Conservation (phyloP, 2,113 vertebrate species). For the Thunnus thynnus region DNA sequence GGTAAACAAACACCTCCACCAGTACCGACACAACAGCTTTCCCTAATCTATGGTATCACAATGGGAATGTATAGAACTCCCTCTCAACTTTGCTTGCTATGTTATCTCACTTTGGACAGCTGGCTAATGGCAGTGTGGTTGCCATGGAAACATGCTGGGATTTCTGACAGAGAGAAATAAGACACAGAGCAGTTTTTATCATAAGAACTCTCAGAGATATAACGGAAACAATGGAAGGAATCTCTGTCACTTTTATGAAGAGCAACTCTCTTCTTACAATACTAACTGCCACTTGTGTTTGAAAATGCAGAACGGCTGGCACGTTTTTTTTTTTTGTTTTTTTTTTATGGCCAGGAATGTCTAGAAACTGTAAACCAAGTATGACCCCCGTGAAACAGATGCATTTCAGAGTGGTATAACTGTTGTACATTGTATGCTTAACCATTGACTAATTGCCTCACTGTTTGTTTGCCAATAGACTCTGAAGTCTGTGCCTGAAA, state of each 20-base stretch:
- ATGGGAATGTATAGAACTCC: conserved; percentile 56
- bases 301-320: conserved; percentile 35
- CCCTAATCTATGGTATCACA: conserved; percentile 50
- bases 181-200: conserved; percentile 68
- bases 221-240: conserved; percentile 21
- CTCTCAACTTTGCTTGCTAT: conserved; percentile 67
- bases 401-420: conserved; percentile 16
- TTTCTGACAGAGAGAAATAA: conserved; percentile 72
- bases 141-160: conserved; percentile 79
- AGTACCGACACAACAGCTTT: conserved; percentile 20
- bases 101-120: conserved; percentile 79
- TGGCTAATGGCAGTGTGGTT: conserved; percentile 77
- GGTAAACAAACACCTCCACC: conserved; percentile 34
- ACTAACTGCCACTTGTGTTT: conserved; percentile 40
- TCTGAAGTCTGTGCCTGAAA: conserved; percentile 53
- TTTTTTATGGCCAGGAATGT: conserved; percentile 19
- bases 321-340: neutral
- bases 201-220: conserved; percentile 45
- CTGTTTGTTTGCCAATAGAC: conserved; percentile 61
- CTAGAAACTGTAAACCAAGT: conserved; percentile 38
- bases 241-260: neutral
- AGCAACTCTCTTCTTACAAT: conserved; percentile 14
- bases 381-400: conserved; percentile 51
- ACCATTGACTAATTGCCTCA: conserved; percentile 56
- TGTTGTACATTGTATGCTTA: conserved; percentile 50